Base-by-base conservation (phyloP, 1,140 invertebrate genomes). In the Phocides pigmalion region DNA sequence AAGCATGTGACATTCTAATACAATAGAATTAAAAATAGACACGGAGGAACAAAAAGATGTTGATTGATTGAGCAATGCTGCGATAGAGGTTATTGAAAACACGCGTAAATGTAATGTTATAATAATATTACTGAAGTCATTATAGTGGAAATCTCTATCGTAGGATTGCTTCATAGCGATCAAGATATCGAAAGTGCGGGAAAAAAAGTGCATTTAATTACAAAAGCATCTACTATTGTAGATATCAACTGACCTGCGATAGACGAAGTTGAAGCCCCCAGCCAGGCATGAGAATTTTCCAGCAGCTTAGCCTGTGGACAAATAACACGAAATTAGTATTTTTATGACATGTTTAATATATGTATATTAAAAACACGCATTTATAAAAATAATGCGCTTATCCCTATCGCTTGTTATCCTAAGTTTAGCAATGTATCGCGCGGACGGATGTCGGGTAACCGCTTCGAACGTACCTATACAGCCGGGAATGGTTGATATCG, bases 231-330 rank as follows among this genome's bases (percentile, higher is more conserved):
- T 44, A 58, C n/a, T 42, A 20, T 46, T 39, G 42, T 59, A 39
- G 53, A 65, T 65, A 70, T 83, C 70, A 84, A 95, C 95, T 95
- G 95, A 97, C 96, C 96, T 94, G 96, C 95, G 92, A 96, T 94
- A 81, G 96, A 96, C 58, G 96, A 97, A 58, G 96, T 96, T 56
- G 95, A 95, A 75, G 96, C 95, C 65, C 96, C 96, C 87, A 97
- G 94, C 96, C 96, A 97, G 90, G 96, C 96, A 87, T 97, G 96
- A 76, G 96, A 97, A 61, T 95, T 97, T 90, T 97, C 96, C 92
- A 97, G 93, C 92, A 97, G 94, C 93, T 97, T 97, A 76, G 96
- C 96, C 96, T 97, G 95, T 68, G 94, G 95, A 91, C 93, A 92
- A 93, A 92, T 81, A 79, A 74, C 66, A 68, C 19, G 35, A 49